Evolutionary conservation across 2,888 invertebrate species (phyloP).

Genomic region (Tenthredo mesomela): DNA sequence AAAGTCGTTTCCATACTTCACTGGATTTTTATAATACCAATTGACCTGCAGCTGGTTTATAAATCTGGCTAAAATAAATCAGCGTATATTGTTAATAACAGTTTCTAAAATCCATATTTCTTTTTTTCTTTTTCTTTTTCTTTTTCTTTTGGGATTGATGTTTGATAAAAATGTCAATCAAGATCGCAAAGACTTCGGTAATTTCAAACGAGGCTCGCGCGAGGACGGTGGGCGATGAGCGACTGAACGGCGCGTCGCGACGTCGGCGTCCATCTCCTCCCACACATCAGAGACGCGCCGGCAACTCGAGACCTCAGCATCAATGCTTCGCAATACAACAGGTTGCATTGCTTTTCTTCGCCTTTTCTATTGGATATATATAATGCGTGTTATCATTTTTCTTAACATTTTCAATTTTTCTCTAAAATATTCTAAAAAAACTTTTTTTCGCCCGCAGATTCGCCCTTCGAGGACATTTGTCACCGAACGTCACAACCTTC

Average conservation of each 20-base stretch:
- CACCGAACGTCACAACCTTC: not conserved
- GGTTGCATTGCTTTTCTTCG: constrained; percentile 44
- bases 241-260: constrained; percentile 55
- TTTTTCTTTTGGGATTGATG: not conserved
- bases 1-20: not conserved
- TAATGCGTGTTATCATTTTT: not conserved
- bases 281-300: constrained; percentile 35
- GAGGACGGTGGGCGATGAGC: constrained; percentile 54
- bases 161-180: not conserved
- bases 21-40: not conserved
- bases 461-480: not conserved
- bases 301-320: constrained; percentile 28
- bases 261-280: constrained; percentile 49
- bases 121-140: not conserved
- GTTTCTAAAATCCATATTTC: not conserved
- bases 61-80: not conserved
- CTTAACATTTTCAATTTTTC: not conserved
- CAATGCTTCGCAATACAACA: constrained; percentile 49
- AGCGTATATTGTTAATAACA: not conserved
- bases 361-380: not conserved
- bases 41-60: not conserved
- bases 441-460: not conserved
- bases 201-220: constrained; percentile 44
- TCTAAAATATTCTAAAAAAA: not conserved
- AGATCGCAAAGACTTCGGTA: not conserved